Percentiles rank a stretch among this genome's conserved stretches.
Evolutionary conservation across 2,797 vertebrate species (phyloP).

Genomic region (Garrulus glandarius): DNA sequence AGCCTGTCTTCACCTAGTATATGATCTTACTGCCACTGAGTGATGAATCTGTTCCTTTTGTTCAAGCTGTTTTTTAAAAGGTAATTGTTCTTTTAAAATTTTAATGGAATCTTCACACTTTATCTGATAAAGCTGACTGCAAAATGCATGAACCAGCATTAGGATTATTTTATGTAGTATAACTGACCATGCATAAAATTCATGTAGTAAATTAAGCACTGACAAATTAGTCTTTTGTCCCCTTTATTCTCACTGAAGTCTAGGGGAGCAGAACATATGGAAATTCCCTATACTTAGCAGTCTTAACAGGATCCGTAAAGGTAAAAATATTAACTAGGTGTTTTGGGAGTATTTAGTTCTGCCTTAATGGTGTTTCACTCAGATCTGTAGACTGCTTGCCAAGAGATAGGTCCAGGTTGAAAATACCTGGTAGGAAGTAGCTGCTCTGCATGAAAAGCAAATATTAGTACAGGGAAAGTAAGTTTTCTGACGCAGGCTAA

Average conservation of each 20-base stretch:
- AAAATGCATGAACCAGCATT: neutral
- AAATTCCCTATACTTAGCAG: neutral
- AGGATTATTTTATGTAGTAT: neutral
- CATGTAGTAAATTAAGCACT: neutral
- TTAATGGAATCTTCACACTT: slow-evolving; percentile 9
- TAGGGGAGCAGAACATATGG: neutral
- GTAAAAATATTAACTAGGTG: neutral
- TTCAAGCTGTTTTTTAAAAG: neutral
- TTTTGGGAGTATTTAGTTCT: neutral
- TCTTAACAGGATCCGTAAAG: neutral
- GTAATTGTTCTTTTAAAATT: slow-evolving; percentile 3
- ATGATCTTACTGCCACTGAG: neutral
- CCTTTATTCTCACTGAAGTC: neutral
- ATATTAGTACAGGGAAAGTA: neutral
- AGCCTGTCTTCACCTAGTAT: neutral
- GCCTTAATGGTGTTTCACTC: neutral
- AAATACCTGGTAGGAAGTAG: neutral
- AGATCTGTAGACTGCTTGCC: neutral
- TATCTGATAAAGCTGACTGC: neutral
- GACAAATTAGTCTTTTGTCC: neutral
- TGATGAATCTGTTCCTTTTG: neutral
- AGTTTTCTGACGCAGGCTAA: neutral
- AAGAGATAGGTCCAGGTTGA: neutral
- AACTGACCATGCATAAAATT: slow-evolving; percentile 20
- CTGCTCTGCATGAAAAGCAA: neutral